These are phyloP conservation scores for Poecilia wingei DNA, from an alignment of 2,797 vertebrate species.

Conservation along the genomic window DNA sequence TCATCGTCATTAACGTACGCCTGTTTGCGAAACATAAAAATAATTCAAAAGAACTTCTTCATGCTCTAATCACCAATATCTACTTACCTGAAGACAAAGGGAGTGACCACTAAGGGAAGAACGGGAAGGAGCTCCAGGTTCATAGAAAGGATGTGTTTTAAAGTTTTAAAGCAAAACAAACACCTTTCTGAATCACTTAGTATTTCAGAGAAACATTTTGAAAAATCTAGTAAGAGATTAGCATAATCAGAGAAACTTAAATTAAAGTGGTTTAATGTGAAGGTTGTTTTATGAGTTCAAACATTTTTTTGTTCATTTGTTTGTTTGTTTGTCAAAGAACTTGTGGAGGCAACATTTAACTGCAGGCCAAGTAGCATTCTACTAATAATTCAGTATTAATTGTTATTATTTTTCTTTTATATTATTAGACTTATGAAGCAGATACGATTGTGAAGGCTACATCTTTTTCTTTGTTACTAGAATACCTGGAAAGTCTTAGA, in stretches of 20 bases:
- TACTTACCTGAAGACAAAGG: conserved; percentile 26
- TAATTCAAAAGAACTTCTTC: conserved; percentile 7
- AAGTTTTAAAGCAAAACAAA: conserved; percentile 42
- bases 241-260: background rate
- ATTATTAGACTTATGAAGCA: conserved; percentile 12
- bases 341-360: conserved; percentile 16
- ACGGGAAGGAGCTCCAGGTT: background rate
- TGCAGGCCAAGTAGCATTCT: conserved; percentile 12
- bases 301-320: background rate
- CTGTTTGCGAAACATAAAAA: conserved; percentile 2
- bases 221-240: background rate
- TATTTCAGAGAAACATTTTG: background rate
- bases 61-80: conserved; percentile 27
- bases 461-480: background rate
- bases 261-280: background rate
- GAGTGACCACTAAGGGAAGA: conserved; percentile 40
- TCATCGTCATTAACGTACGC: background rate
- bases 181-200: background rate
- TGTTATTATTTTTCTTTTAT: conserved; percentile 12
- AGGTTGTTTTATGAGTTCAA: background rate
- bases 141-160: background rate
- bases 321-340: conserved; percentile 19
- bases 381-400: conserved; percentile 43
- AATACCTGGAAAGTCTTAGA: conserved; percentile 22
- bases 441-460: background rate